Percentiles rank a stretch among this genome's conserved stretches.
phyloP scores from a whole-genome alignment of 2,888 invertebrate species.

The Crioceris asparagi region DNA sequence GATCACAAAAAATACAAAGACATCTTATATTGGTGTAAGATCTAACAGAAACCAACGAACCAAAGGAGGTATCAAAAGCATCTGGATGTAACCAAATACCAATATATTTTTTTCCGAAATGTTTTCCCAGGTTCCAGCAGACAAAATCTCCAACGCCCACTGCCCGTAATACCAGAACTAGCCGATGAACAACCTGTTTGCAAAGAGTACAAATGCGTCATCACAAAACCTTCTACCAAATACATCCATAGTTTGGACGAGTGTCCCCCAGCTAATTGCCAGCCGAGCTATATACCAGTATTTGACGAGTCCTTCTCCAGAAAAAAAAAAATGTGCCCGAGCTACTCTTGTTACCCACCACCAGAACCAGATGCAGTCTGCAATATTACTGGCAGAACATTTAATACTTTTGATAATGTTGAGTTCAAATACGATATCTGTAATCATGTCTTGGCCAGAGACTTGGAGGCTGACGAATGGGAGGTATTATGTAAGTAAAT shows the following conservation, averaged over 20 bases:
- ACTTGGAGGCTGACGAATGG: slow-evolving; percentile 58
- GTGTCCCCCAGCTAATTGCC: slow-evolving; percentile 43
- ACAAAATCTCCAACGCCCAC: slow-evolving; percentile 5
- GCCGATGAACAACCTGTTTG: slow-evolving; percentile 12
- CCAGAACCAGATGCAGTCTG: slow-evolving; percentile 55
- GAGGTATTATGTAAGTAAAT: slow-evolving; percentile 50
- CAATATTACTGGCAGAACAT: slow-evolving; percentile 62
- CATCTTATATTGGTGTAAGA: background rate
- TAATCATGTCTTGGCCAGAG: slow-evolving; percentile 65
- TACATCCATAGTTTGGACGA: slow-evolving; percentile 22
- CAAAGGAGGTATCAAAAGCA: no score
- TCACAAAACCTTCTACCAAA: slow-evolving; percentile 39
- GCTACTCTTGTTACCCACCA: slow-evolving; percentile 53
- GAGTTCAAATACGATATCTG: slow-evolving; percentile 74
- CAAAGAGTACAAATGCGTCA: slow-evolving; percentile 45
- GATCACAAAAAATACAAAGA: slow-evolving; percentile 20
- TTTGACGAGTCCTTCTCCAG: slow-evolving; percentile 18
- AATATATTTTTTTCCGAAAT: no score
- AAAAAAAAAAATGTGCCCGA: slow-evolving; percentile 22
- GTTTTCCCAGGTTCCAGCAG: background rate
- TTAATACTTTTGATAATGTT: slow-evolving; percentile 69
- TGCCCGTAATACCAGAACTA: slow-evolving; percentile 8
- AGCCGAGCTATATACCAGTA: slow-evolving; percentile 31
- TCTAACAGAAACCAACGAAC: background rate
- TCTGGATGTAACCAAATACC: no score